Conservation (phyloP, 2,888 invertebrate genomes). For the Folsomia manolachei region DNA sequence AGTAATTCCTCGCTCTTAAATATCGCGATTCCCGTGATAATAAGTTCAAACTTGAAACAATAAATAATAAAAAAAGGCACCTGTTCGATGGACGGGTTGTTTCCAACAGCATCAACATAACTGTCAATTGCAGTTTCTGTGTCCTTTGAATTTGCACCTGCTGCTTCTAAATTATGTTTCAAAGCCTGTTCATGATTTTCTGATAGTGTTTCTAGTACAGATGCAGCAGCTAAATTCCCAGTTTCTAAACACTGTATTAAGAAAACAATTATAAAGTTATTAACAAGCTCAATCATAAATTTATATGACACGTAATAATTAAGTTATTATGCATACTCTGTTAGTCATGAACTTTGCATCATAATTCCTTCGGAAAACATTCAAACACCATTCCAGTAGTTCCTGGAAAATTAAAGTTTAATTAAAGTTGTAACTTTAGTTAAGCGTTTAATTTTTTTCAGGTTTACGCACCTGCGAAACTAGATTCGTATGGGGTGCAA, state of each 20-base stretch:
- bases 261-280: slow-evolving; percentile 7
- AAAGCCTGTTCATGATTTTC: slow-evolving; percentile 55
- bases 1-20: too few relatives aligned
- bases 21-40: too few relatives aligned
- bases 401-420: too few relatives aligned
- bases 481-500: slow-evolving; percentile 34
- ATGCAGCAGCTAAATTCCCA: slow-evolving; percentile 57
- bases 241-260: slow-evolving; percentile 54
- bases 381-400: slow-evolving; percentile 47
- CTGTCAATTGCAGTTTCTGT: slow-evolving; percentile 34
- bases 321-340: slow-evolving; percentile 33
- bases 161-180: slow-evolving; percentile 50
- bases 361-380: slow-evolving; percentile 42
- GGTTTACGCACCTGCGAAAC: too few relatives aligned
- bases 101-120: slow-evolving; percentile 38
- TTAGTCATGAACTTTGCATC: slow-evolving; percentile 39
- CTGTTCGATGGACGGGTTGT: slow-evolving; percentile 43
- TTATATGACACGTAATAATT: background rate
- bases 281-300: background rate
- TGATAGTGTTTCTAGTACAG: slow-evolving; percentile 56
- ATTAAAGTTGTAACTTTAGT: too few relatives aligned
- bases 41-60: too few relatives aligned
- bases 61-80: too few relatives aligned
- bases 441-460: too few relatives aligned
- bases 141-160: slow-evolving; percentile 24